A percentile compares a stretch with the other conserved stretches of the same genome.
Evolutionary conservation across 2,797 vertebrate species (phyloP).

Genomic region (Mormyrus hasselquistii): DNA sequence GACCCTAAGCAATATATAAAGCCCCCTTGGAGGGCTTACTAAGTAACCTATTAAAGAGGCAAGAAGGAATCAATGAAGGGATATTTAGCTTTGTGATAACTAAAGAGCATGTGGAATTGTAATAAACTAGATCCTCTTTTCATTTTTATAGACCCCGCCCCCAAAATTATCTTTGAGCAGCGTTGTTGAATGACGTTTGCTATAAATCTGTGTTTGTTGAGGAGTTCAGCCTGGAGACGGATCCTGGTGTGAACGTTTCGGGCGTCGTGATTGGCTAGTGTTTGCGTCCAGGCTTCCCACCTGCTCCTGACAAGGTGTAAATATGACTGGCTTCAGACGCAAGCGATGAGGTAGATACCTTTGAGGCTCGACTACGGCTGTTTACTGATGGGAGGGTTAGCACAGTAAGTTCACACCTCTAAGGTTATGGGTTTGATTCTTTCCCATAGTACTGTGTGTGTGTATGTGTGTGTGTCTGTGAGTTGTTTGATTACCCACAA

Average conservation of each 20-base stretch:
- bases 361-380: not conserved
- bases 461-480: not conserved
- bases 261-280: not conserved
- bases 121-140: conserved; percentile 25
- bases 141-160: not conserved
- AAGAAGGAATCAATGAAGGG: not conserved
- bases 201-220: not conserved
- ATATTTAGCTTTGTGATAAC: conserved; percentile 20
- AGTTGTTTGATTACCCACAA: no score
- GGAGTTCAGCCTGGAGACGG: not conserved
- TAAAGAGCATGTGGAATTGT: conserved; percentile 24
- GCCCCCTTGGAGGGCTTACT: conserved; percentile 22
- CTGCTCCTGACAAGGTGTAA: not conserved
- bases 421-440: not conserved
- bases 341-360: not conserved
- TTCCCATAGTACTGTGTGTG: not conserved
- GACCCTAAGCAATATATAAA: conserved; percentile 19
- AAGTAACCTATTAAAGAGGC: conserved; percentile 31
- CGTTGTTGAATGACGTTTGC: not conserved
- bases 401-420: not conserved
- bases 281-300: not conserved
- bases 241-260: not conserved
- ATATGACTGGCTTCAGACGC: not conserved
- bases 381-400: not conserved
- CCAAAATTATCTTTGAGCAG: not conserved